Percentiles rank a stretch among this genome's conserved stretches.
Evolutionary conservation across 2,797 vertebrate species (phyloP).

Genomic region (Sebastes diploproa): DNA sequence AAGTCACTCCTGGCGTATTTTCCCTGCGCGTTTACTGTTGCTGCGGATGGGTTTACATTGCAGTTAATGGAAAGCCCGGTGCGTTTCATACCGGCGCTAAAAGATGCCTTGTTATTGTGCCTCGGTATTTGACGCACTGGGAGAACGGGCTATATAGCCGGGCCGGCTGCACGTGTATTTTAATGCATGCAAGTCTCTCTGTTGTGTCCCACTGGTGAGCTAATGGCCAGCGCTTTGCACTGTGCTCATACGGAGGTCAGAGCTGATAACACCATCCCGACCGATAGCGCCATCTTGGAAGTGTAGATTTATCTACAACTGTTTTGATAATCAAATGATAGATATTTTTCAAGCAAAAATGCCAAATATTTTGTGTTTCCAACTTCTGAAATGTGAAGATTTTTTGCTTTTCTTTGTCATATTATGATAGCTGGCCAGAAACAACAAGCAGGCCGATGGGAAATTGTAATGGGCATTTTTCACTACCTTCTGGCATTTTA

Average conservation of each 20-base stretch:
- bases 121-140: accelerated
- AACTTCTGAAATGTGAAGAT: background rate
- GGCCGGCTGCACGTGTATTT: accelerated
- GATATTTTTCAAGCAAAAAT: background rate
- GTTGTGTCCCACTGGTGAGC: no score
- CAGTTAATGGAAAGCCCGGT: no score
- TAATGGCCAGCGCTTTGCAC: no score
- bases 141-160: no score
- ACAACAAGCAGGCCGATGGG: background rate
- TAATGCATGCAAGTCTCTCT: no score
- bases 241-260: no score
- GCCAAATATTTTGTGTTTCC: background rate
- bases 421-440: background rate
- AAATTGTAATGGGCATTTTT: background rate
- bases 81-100: no score
- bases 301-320: background rate
- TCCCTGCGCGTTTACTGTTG: no score
- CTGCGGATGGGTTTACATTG: no score
- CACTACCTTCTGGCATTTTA: background rate
- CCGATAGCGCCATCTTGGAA: no score
- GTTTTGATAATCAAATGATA: background rate
- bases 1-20: accelerated
- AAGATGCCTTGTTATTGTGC: no score
- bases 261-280: no score
- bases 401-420: background rate